Base-by-base conservation (phyloP, 2,113 vertebrate species). In the Pseudorhombus dupliciocellatus region DNA sequence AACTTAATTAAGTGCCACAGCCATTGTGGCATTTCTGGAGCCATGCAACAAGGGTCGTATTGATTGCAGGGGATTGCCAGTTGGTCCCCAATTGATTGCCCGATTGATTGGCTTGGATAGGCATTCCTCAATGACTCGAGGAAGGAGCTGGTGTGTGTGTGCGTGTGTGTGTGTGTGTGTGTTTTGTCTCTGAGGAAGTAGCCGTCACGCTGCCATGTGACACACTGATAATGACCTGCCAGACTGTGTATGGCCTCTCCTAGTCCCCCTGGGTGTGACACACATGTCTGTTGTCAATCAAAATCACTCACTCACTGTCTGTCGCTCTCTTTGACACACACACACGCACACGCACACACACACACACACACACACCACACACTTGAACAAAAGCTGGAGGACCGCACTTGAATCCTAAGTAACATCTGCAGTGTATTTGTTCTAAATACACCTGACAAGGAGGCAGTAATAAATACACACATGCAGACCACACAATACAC, bases 1-100 rank as follows among this genome's bases (percentile, higher is more conserved):
- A 94, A 93, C 90, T 92, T 94, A 91, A 94, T 94, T 94, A 93
- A 93, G 93, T 93, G 92, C 80, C 91, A 92, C 89, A 88, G 91
- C 86, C 82, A 88, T 87, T 90, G 86, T 91, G 91, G 81, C 91
- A 67, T 90, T 89, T 90, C 71, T 80, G 77, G 73, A 85, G 79
- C 85, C 78, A 60, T 64, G 87, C 88, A 94, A 93, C 93, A 90
- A 93, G 92, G 90, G 80, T 64, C 31, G 55, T 86, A 94, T 93
- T 92, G 92, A 94, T 93, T 90, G 91, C 82, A 72, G 77, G 81
- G 91, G 90, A 92, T 91, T 85, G 91, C 87, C 85, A 89, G 85
- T 92, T 92, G 90, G 90, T 87, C 90, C 82, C 81, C 91, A 84
- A 94, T 92, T 92, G 93, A 93, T 92, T 71, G 52, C 68, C 73